Base-by-base conservation (phyloP, 37 sponge, comb jelly and placozoan genomes). In the Halisarca cf. caerulea region DNA sequence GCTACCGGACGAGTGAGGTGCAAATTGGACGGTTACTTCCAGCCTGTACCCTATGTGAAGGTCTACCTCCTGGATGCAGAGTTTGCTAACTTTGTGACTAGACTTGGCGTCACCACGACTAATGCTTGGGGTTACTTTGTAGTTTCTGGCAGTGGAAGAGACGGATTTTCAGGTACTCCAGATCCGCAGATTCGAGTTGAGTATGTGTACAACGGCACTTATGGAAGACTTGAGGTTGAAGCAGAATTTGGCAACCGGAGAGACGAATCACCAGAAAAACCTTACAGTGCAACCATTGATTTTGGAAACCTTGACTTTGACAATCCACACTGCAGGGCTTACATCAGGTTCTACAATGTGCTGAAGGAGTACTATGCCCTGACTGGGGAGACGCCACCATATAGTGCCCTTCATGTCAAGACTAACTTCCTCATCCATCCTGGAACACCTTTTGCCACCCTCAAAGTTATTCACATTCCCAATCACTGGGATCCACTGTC, bases 251-350 rank as follows among this genome's bases (percentile, higher is more conserved):
- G 51, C 51, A 47, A 47, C 9, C 51, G 51, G 6, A 0, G 77
- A 40, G 37, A 37, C 18, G 18, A 40, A 2, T 25, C 77, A 25
- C 2, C 3, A 40, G 25, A 40, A 8, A 74, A 23, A 43, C 30
- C 43, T 41, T 74, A 74, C 36, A 17, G 43, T 40, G 20, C n/a
- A 2, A 40, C 36, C 6, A 6, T 84, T n/a, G 54, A 55, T 27
- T 74, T 84, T 33, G 6, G 6, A 11, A 37, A 74, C 27, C 35
- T 84, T 42, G 36, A 35, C 14, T n/a, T 74, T 27, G n/a, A 18
- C 33, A 25, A 58, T 74, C 75, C 71, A 21, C 74, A 84, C 44
- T 84, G 84, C 84, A 47, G 60, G 25, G 84, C 84, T 1, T 84
- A 72, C 7, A 53, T 73, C 17, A 53, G 27, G 28, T 57, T 59